Evolutionary conservation across 2,888 invertebrate genomes (phyloP).

Genomic region (Margaritifera margaritifera): DNA sequence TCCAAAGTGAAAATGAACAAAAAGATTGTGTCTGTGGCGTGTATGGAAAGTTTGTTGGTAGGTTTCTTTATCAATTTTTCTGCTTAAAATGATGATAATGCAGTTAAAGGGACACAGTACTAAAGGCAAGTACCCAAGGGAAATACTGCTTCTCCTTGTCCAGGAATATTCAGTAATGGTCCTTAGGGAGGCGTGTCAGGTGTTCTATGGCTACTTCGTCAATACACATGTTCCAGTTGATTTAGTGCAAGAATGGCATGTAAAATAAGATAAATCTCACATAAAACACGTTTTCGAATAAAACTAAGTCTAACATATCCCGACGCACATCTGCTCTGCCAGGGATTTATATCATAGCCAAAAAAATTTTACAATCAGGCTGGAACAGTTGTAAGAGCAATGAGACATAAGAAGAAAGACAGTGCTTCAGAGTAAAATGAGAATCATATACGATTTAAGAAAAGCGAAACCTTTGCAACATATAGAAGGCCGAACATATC

Average conservation of each 20-base stretch:
- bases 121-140: slow-evolving; percentile 8
- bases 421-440: slow-evolving; percentile 1
- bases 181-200: slow-evolving; percentile 6
- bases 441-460: slow-evolving; percentile 6
- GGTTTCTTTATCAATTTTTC: too few relatives aligned
- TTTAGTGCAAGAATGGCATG: slow-evolving; percentile 15
- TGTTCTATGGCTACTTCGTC: slow-evolving; percentile 11
- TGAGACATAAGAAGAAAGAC: slow-evolving; percentile 8
- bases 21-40: neutral
- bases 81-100: slow-evolving; percentile 10
- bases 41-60: slow-evolving; percentile 4
- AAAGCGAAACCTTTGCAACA: slow-evolving; percentile 6
- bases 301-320: slow-evolving; percentile 5
- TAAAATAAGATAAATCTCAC: slow-evolving; percentile 8
- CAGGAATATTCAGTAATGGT: slow-evolving; percentile 10
- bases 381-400: slow-evolving; percentile 6
- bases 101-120: slow-evolving; percentile 2
- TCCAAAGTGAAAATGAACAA: neutral
- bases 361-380: neutral
- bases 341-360: slow-evolving; percentile 3
- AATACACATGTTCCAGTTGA: slow-evolving; percentile 14
- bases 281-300: slow-evolving; percentile 14
- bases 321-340: slow-evolving; percentile 8
- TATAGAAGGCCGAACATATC: neutral
- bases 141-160: slow-evolving; percentile 7